Evolutionary conservation across 2,888 invertebrate genomes (phyloP), one percentile per base, ranked within the genome.

Genomic region (Esperia sulphurella): DNA sequence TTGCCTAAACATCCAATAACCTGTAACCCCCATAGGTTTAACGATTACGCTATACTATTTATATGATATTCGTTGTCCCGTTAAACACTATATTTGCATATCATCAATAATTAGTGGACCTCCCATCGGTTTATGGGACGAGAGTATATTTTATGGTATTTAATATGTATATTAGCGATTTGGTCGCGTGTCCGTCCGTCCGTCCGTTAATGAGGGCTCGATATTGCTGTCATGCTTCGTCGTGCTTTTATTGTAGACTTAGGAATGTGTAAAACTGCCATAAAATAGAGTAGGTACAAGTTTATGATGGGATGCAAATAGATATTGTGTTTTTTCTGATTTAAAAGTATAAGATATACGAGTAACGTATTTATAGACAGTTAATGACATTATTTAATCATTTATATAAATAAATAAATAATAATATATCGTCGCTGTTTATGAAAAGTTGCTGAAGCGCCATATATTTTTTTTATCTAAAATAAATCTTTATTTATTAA

Each of bases 51-150:
- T 14, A 39, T 8, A 33, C 13, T 13, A 39, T 39, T 37, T 37
- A 37, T 37, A 10, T 10, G 33, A 4, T 10, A 10, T 10, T 33
- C 7, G 1, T 14, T 14, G 14, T 14, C 14, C 41, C 46, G 41
- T 46, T 46, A 41, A 46, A 30, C 14, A 40, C 40, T 13, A 41
- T 41, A 75, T 82, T 77, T 80, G 81, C 81, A 83, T 83, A 79
- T 71, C 62, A 78, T 79, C 81, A 75, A 75, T 73, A 83, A 84
- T 85, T 84, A 83, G 79, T 65, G 63, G 82, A 77, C 84, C 84
- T 69, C 83, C 83, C 78, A 74, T 70, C 45, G 79, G 56, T 64
- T 76, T 71, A 75, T 65, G 57, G 38, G 8, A 33, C 8, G 60
- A 42, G 12, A 35, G 31, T 54, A 49, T 45, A 47, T 44, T 63